These are phyloP conservation scores for Cosmia trapezina DNA, from an alignment of 2,888 invertebrate genomes.

Conservation along the genomic window DNA sequence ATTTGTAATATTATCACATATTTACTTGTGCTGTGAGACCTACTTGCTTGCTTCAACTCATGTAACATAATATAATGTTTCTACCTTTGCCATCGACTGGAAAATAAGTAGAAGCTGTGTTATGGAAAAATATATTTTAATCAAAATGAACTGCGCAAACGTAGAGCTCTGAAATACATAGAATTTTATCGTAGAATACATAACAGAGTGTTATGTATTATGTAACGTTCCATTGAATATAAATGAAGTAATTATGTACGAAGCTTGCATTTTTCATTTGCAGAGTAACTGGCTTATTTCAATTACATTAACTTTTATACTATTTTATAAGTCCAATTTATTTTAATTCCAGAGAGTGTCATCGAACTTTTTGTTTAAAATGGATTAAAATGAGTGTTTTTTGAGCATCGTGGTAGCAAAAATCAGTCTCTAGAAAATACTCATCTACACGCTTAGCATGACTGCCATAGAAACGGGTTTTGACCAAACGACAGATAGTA, in stretches of 20 bases:
- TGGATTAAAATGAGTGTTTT: background rate
- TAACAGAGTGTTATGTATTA: slow-evolving; percentile 19
- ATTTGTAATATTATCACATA: too few species aligned
- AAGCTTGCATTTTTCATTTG: slow-evolving; percentile 24
- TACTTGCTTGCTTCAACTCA: too few species aligned
- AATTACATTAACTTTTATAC: slow-evolving; percentile 12
- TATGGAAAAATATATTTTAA: slow-evolving; percentile 7
- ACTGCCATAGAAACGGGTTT: too few species aligned
- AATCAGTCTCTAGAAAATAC: too few species aligned
- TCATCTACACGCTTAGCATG: too few species aligned
- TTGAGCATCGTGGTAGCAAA: too few species aligned
- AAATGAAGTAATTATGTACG: slow-evolving; percentile 26
- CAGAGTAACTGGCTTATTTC: slow-evolving; percentile 18
- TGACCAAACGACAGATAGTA: too few species aligned
- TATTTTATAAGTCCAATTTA: background rate
- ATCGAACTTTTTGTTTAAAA: background rate
- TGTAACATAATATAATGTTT: background rate
- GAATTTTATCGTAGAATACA: slow-evolving; percentile 37
- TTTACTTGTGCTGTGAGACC: too few species aligned
- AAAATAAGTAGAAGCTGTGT: background rate
- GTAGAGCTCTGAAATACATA: slow-evolving; percentile 10
- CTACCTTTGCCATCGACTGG: background rate
- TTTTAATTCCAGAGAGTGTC: slow-evolving; percentile 4
- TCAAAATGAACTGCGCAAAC: slow-evolving; percentile 15
- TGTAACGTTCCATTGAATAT: slow-evolving; percentile 41